phyloP scores from a whole-genome alignment of 2,113 vertebrate species.

The Myrmophylax atrothorax region DNA sequence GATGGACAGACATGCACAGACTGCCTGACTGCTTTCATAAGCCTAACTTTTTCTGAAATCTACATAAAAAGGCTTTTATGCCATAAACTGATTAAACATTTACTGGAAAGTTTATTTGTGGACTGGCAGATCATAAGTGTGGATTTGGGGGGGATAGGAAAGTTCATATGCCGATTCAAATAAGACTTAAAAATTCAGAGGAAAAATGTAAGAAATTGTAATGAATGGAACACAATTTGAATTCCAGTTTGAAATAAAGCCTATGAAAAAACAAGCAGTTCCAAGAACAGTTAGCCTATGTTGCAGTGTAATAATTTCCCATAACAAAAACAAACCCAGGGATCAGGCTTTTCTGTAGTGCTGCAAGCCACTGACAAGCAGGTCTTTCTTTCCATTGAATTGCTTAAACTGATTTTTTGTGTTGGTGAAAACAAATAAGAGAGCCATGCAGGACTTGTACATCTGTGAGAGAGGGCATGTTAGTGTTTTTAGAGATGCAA shows the following conservation, averaged over 20 bases:
- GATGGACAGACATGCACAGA: not conserved
- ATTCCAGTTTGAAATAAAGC: not conserved
- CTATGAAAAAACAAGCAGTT: not conserved
- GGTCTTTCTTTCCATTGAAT: not conserved
- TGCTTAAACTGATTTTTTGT: not conserved
- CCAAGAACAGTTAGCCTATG: not conserved
- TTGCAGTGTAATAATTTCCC: not conserved
- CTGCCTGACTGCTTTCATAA: not conserved
- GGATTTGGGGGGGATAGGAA: not conserved
- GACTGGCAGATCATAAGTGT: not conserved
- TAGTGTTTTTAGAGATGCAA: not conserved
- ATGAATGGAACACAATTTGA: not conserved
- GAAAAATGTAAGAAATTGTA: not conserved
- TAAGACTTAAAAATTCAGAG: conserved; percentile 2
- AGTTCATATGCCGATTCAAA: not conserved
- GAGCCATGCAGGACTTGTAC: not conserved
- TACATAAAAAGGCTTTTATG: not conserved
- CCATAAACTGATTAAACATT: not conserved
- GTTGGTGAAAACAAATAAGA: not conserved
- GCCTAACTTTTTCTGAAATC: not conserved
- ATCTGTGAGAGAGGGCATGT: not conserved
- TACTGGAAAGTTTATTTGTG: not conserved
- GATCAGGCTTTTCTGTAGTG: not conserved
- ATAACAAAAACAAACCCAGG: not conserved
- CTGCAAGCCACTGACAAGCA: not conserved